Conservation (phyloP, 53 echinoderm and acorn worm species). For the Mesocentrotus franciscanus region DNA sequence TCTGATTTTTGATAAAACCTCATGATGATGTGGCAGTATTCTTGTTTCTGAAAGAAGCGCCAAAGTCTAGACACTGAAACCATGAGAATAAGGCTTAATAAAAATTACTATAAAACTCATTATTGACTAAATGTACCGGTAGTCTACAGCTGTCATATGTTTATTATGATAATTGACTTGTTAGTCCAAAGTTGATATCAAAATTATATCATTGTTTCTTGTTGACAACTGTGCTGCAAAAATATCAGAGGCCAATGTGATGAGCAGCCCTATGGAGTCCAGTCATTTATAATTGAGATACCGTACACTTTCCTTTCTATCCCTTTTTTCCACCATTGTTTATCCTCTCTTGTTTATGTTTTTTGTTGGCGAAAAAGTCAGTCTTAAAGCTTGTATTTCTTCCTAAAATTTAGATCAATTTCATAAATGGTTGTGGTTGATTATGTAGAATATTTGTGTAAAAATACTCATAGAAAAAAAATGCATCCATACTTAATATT, state of each 20-base stretch:
- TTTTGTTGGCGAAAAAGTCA: too few relatives aligned
- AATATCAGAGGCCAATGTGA: neutral
- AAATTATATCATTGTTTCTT: neutral
- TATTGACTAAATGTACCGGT: neutral
- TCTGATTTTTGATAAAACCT: neutral
- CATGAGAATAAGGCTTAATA: neutral
- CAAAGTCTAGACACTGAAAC: neutral
- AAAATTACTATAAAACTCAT: neutral
- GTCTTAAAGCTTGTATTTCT: too few relatives aligned
- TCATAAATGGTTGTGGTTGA: too few relatives aligned
- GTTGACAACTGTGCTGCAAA: neutral
- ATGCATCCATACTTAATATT: too few relatives aligned
- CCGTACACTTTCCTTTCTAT: too few relatives aligned
- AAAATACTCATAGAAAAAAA: too few relatives aligned
- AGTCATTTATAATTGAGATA: too few relatives aligned
- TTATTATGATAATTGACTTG: neutral
- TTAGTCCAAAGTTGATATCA: neutral
- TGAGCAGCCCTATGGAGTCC: neutral
- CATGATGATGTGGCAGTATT: constrained; percentile 5
- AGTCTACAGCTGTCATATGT: neutral
- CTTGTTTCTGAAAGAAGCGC: neutral
- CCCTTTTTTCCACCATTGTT: too few relatives aligned
- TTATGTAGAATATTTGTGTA: too few relatives aligned
- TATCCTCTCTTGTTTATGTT: too few relatives aligned
- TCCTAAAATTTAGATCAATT: too few relatives aligned